Conservation (phyloP, 2,113 vertebrate genomes). For the Tragelaphus scriptus region DNA sequence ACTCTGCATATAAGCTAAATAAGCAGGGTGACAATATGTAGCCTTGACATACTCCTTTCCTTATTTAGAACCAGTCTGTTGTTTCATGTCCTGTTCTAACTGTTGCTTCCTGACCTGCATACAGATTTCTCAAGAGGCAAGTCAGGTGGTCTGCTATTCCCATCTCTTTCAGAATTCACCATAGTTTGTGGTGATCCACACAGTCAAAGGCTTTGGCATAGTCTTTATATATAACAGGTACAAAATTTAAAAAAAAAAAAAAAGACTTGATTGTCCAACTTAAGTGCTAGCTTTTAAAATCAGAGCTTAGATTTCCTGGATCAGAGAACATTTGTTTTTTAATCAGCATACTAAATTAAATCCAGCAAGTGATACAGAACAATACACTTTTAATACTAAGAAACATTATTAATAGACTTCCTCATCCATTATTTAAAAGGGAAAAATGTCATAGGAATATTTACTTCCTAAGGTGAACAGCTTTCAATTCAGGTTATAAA, state of each 20-base stretch:
- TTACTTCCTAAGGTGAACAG: neutral
- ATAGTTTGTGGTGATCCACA: neutral
- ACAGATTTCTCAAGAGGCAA: neutral
- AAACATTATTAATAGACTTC: conserved; percentile 14
- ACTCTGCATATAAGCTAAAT: neutral
- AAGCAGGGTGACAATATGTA: neutral
- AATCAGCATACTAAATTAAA: neutral
- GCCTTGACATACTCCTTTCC: neutral
- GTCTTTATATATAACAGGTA: neutral
- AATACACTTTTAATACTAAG: neutral
- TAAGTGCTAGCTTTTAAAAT: neutral
- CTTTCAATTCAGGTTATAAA: neutral
- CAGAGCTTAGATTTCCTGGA: neutral
- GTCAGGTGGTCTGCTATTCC: neutral
- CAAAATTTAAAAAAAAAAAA: neutral
- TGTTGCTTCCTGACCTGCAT: neutral
- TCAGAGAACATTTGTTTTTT: neutral
- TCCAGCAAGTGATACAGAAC: conserved; percentile 22
- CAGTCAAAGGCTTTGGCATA: neutral
- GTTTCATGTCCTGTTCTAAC: neutral
- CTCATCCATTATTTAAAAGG: neutral
- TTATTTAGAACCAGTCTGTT: neutral
- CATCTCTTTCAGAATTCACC: neutral
- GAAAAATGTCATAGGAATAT: neutral
- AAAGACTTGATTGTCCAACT: neutral